Evolutionary conservation across 2,888 invertebrate genomes (phyloP).

Genomic region (Acanthoscelides obtectus): DNA sequence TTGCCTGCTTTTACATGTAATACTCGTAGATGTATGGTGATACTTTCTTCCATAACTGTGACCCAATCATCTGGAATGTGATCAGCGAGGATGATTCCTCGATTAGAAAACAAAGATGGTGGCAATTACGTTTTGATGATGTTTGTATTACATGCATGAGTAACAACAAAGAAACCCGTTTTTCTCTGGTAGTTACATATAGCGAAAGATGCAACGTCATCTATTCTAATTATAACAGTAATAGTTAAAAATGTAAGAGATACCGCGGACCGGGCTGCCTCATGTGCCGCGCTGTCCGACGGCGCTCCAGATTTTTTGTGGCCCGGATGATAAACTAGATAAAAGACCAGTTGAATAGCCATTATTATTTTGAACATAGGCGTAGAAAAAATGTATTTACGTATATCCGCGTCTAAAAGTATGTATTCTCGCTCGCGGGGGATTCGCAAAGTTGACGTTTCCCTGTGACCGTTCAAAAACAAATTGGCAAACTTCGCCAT

Average conservation of each 20-base stretch:
- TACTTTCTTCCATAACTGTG: not conserved
- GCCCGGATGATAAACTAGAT: not conserved
- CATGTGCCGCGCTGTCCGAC: not conserved
- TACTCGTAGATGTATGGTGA: too few relatives aligned
- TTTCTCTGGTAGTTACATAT: not conserved
- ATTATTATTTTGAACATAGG: not conserved
- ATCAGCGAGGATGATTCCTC: not conserved
- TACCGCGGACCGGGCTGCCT: not conserved
- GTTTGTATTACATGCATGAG: constrained; percentile 7
- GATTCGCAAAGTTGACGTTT: too few relatives aligned
- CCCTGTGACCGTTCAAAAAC: too few relatives aligned
- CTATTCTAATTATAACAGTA: not conserved
- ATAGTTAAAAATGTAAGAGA: not conserved
- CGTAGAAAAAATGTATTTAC: too few relatives aligned
- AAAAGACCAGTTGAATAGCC: not conserved
- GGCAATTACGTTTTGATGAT: constrained; percentile 5
- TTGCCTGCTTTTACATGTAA: too few relatives aligned
- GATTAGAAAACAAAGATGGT: not conserved
- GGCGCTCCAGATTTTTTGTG: not conserved
- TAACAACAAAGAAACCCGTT: constrained; percentile 4
- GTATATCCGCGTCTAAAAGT: too few relatives aligned
- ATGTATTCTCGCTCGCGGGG: too few relatives aligned
- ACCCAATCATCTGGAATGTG: not conserved
- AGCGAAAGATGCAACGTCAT: not conserved
- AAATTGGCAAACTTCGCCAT: too few relatives aligned